Evolutionary conservation across 2,113 vertebrate species (phyloP).

Genomic region (Leptobrachium leishanense): DNA sequence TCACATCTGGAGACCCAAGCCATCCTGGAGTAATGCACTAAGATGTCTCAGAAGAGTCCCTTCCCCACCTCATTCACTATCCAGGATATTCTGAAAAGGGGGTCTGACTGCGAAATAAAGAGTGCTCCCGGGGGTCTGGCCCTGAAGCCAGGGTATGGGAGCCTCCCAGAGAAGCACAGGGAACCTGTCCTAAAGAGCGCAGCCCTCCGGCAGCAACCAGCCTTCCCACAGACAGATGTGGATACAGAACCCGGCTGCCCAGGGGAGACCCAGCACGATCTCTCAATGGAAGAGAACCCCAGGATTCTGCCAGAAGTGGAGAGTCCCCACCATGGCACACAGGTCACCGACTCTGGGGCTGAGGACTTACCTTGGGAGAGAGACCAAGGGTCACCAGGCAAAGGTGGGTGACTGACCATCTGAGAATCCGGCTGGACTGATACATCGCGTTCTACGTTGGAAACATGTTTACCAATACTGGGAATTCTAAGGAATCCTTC

Average conservation of each 20-base stretch:
- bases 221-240: not conserved
- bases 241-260: not conserved
- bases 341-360: not conserved
- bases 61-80: conserved; percentile 67
- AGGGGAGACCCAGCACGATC: not conserved
- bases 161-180: not conserved
- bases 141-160: not conserved
- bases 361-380: conserved; percentile 26
- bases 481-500: too few relatives aligned
- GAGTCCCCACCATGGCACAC: not conserved
- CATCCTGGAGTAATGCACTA: not conserved
- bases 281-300: not conserved
- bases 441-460: too few relatives aligned
- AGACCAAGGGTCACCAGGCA: conserved; percentile 2
- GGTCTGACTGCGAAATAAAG: conserved; percentile 25
- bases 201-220: not conserved
- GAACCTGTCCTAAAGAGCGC: not conserved
- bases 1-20: not conserved
- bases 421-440: not conserved
- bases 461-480: too few relatives aligned
- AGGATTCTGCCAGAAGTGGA: not conserved
- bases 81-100: conserved; percentile 68
- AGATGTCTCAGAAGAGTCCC: conserved; percentile 63
- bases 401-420: not conserved
- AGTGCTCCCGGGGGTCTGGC: conserved; percentile 17